A percentile compares a stretch with the other conserved stretches of the same genome.
These are phyloP conservation scores for Hyalella azteca DNA, from an alignment of 2,888 invertebrate genomes.

Conservation along the genomic window DNA sequence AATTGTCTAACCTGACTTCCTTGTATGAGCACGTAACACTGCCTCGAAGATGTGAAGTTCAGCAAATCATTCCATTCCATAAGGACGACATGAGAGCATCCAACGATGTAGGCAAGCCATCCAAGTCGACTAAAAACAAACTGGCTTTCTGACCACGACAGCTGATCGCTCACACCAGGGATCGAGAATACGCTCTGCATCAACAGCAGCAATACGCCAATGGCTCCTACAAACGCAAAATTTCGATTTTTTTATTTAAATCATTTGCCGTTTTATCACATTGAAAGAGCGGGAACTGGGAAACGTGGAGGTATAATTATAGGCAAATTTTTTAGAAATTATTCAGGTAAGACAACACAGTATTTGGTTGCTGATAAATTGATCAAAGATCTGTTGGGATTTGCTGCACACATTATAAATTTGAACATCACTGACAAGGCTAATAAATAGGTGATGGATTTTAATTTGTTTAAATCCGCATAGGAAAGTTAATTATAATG, in stretches of 20 bases:
- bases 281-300: too few species aligned
- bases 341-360: too few species aligned
- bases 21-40: constrained; percentile 8
- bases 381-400: too few species aligned
- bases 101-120: not conserved
- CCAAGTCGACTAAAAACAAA: not conserved
- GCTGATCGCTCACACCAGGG: not conserved
- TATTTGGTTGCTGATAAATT: too few species aligned
- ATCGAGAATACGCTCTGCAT: constrained; percentile 18
- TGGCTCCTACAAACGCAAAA: not conserved
- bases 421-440: too few species aligned
- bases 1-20: not conserved
- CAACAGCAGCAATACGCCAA: not conserved
- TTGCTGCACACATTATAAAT: too few species aligned
- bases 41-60: not conserved
- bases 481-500: too few species aligned
- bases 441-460: too few species aligned
- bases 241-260: not conserved
- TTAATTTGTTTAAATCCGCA: too few species aligned
- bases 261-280: too few species aligned
- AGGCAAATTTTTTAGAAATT: too few species aligned
- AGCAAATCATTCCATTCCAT: not conserved
- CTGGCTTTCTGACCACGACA: not conserved
- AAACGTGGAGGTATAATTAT: too few species aligned
- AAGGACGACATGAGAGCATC: not conserved